Evolutionary conservation across 2,797 vertebrate species (phyloP), one percentile per base, ranked within the genome.

Genomic region (Sebastes trivittatus): DNA sequence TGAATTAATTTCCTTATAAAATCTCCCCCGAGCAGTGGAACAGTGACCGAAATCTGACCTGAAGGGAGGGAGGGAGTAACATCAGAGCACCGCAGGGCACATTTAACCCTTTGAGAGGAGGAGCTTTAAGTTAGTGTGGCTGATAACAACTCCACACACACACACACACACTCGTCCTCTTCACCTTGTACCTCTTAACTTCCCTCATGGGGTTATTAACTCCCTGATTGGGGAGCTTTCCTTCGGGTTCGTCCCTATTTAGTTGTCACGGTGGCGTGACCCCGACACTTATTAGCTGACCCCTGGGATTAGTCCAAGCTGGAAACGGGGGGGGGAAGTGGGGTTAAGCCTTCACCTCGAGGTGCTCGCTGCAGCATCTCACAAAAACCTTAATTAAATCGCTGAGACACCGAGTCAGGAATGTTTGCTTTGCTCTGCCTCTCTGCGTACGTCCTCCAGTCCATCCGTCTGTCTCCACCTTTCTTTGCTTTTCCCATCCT

Each of bases 311-410:
- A 94, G 88, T 88, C 90, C 91, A 92, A 89, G 79, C 68, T 86
- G 80, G 75, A 88, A 89, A 77, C 9, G 4, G 75, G 77, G 59
- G 54, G 54, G 49, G 70, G 22, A 71, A 64, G 42, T 11, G 34
- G 88, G 87, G 84, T 90, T 91, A 94, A 94, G 91, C 87, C 89
- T 87, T 90, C 89, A 92, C 90, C 94, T 93, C 80, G 64, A 86
- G 89, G 88, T 88, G 91, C 85, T 87, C 59, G 32, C 84, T 84
- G 90, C 87, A 90, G 87, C 88, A 89, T 94, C 92, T 91, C 89
- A 77, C 91, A 78, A 77, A 87, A 92, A 92, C 89, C 92, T 97
- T 97, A 97, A 97, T 97, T 96, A 97, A 96, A 97, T 97, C 95
- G 96, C 97, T 94, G 94, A 95, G 97, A 95, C 97, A 97, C 95